Percentiles rank a stretch among this genome's conserved stretches.
phyloP scores from a whole-genome alignment of 2,888 invertebrate species.

The Erebia epiphron region DNA sequence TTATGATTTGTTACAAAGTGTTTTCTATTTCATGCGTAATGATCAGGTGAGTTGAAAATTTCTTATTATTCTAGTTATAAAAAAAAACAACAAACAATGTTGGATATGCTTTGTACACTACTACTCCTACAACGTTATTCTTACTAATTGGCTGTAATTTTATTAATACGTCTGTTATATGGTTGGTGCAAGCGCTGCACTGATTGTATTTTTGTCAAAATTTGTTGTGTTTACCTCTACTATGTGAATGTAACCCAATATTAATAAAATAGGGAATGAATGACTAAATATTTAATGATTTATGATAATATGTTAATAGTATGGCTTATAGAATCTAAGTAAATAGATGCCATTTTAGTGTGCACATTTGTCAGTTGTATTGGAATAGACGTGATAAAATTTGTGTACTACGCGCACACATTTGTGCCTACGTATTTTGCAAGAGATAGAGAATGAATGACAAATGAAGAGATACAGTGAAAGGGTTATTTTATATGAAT shows the following conservation, averaged over 20 bases:
- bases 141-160: conserved; percentile 36
- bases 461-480: too few species aligned
- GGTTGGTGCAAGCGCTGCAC: conserved; percentile 10
- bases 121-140: conserved; percentile 2
- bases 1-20: conserved; percentile 25
- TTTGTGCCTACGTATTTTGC: neutral
- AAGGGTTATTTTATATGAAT: neutral
- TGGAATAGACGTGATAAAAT: neutral
- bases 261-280: too few species aligned
- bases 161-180: neutral
- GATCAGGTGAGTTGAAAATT: conserved; percentile 29
- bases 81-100: conserved; percentile 21
- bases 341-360: neutral
- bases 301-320: neutral
- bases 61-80: conserved; percentile 20
- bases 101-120: conserved; percentile 20
- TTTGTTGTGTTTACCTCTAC: neutral
- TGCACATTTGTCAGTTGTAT: neutral
- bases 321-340: neutral
- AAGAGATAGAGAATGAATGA: neutral
- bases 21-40: conserved; percentile 9
- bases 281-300: neutral
- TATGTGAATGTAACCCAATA: neutral
- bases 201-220: conserved; percentile 7
- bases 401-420: neutral